Evolutionary conservation across 2,113 vertebrate genomes (phyloP).

Genomic region (Coptodon bakossiorum): DNA sequence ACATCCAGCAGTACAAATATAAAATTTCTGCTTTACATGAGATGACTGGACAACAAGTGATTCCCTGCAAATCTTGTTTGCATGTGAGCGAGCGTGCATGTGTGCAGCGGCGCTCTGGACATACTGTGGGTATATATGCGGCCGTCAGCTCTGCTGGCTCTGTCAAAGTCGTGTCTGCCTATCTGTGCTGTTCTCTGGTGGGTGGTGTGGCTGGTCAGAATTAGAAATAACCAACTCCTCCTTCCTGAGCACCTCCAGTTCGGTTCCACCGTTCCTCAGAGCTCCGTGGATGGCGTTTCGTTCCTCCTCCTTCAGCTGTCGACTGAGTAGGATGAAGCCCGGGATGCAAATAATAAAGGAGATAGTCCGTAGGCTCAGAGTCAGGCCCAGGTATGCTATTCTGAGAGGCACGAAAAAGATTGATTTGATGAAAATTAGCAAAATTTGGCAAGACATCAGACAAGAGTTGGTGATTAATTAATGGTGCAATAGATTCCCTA

Average conservation of each 20-base stretch:
- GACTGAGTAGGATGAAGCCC: conserved; percentile 76
- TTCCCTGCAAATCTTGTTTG: conserved; percentile 52
- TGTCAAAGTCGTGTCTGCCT: conserved; percentile 82
- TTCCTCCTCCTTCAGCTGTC: conserved; percentile 64
- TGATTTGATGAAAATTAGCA: background rate
- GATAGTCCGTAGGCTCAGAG: conserved; percentile 75
- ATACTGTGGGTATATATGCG: background rate
- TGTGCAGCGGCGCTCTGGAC: background rate
- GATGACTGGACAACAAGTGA: conserved; percentile 32
- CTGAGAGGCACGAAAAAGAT: conserved; percentile 47
- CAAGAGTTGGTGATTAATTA: background rate
- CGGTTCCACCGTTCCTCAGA: conserved; percentile 61
- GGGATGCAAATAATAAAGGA: conserved; percentile 79
- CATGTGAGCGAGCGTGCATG: background rate
- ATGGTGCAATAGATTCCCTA: background rate
- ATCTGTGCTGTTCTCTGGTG: conserved; percentile 70
- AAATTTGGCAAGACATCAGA: background rate
- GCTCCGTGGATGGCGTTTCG: conserved; percentile 26
- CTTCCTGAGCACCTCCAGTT: conserved; percentile 65
- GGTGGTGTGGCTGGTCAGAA: conserved; percentile 63
- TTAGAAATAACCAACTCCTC: conserved; percentile 66
- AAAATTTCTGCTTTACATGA: conserved; percentile 44
- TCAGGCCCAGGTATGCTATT: conserved; percentile 84
- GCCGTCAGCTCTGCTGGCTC: background rate
- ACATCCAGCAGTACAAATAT: conserved; percentile 59